Evolutionary conservation across 1,140 invertebrate genomes (phyloP), one percentile per base, ranked within the genome.

Genomic region (Macrostomum lignano): DNA sequence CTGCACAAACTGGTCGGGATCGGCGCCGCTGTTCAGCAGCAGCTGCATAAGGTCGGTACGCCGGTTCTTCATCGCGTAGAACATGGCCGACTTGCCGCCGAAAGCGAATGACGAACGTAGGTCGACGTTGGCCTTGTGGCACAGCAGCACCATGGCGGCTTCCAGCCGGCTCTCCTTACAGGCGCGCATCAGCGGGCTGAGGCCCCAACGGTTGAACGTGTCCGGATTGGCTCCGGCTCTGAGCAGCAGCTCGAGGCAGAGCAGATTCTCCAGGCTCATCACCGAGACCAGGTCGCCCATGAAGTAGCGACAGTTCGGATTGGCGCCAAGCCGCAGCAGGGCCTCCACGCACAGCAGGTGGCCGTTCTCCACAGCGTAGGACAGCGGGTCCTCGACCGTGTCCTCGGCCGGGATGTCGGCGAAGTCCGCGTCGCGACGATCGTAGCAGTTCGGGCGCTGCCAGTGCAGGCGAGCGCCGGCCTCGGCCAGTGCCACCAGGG

Each of bases 201-300:
- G 52, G 5, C 76, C 76, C 36, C 71, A 68, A 19, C 77, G 61
- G 33, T 44, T 51, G 26, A 45, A 61, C n/a, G 72, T 71, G 49
- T 82, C 73, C 14, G n/a, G n/a, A n/a, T n/a, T n/a, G n/a, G n/a
- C n/a, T n/a, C n/a, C n/a, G n/a, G n/a, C n/a, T n/a, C n/a, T 76
- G 73, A 48, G 75, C 65, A 5, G 50, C 31, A 81, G 54, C 47
- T 76, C 70, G 49, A 82, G 53, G 44, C 72, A 77, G 37, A 74
- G 68, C 25, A 73, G 57, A 43, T 81, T 41, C 20, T 75, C 42
- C 63, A 50, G 10, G 61, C 67, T 17, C 2, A 81, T 69, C 25
- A 81, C 57, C 48, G 79, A 81, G 34, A 84, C 75, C 56, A 82
- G 76, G 0, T 73, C 67, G 2, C 77, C 77, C 45, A 81, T 74